phyloP scores from a whole-genome alignment of 2,113 vertebrate species.

The Sorex araneus region DNA sequence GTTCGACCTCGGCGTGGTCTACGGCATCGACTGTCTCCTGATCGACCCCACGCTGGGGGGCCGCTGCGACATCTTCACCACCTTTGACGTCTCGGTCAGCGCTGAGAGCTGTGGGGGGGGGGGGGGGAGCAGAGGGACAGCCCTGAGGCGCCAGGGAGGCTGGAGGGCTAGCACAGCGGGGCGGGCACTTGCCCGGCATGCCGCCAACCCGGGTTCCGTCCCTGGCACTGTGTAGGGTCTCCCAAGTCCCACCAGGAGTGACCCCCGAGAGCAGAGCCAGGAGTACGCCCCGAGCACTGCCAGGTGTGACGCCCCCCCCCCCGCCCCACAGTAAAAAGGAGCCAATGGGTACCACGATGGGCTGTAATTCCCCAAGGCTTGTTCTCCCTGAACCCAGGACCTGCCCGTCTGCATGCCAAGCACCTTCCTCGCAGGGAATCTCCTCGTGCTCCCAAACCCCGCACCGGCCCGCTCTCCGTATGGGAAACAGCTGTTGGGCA shows the following conservation, averaged over 20 bases:
- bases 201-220: too few species aligned
- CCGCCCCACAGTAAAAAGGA: too few species aligned
- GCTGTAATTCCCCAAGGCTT: neutral
- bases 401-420: neutral
- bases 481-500: too few species aligned
- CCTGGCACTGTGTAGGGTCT: too few species aligned
- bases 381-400: neutral
- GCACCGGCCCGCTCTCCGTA: neutral
- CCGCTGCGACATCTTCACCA: slow-evolving; percentile 92
- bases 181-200: too few species aligned
- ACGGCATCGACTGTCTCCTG: slow-evolving; percentile 95
- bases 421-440: too few species aligned
- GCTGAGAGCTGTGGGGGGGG: neutral
- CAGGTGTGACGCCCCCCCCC: too few species aligned
- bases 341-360: too few species aligned
- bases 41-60: slow-evolving; percentile 93
- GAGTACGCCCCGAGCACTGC: too few species aligned
- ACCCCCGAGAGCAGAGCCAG: too few species aligned
- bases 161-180: too few species aligned
- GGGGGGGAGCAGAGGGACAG: neutral
- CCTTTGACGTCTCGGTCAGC: slow-evolving; percentile 89
- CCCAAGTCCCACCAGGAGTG: too few species aligned
- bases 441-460: neutral
- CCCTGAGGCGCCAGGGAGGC: neutral
- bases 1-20: slow-evolving; percentile 92